Base-by-base conservation (phyloP, 2,113 vertebrate genomes). In the Istiophorus platypterus region DNA sequence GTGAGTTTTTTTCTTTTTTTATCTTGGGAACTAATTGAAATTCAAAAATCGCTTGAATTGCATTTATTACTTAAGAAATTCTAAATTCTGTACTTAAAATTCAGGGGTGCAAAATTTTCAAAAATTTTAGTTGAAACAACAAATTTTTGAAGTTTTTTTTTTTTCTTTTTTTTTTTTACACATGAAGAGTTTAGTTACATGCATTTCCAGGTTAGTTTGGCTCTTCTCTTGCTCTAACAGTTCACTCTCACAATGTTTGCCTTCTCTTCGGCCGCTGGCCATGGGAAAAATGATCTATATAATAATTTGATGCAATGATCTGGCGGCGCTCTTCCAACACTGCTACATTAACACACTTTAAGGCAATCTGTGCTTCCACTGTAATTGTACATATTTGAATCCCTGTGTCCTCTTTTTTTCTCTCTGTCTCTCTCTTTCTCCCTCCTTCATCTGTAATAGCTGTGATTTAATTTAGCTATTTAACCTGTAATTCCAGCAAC, bases 381-480 rank as follows among this genome's bases (percentile, higher is more conserved):
- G 94, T 97, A 97, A 97, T 97, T 97, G 96, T 97, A 96, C 95
- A 79, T 81, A 82, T 78, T 56, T 74, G 56, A 80, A 76, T 88
- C 79, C 13, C 63, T 59, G 65, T 76, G 68, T 70, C 41, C 57
- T 56, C 61, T 49, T 51, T 20, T 34, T 22, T 51, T n/a, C 54
- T 51, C 64, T 78, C 65, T 62, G 20, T 54, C 64, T 47, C 65
- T 58, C 76, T 14, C 78, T 31, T 56, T 34, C 80, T 66, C 69
- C 69, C 88, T 80, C 85, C 79, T 61, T 95, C 95, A 82, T 83
- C 90, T 90, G 95, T 98, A 98, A 98, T 98, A 96, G 97, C 96
- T 94, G 94, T 99, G 97, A 99, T 99, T 99, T 98, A 98, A 99
- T 99, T 99, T 98, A 98, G 97, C 98, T 97, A 97, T 98, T 99